Evolutionary conservation across 2,113 vertebrate genomes (phyloP).

Genomic region (Cololabis saira): DNA sequence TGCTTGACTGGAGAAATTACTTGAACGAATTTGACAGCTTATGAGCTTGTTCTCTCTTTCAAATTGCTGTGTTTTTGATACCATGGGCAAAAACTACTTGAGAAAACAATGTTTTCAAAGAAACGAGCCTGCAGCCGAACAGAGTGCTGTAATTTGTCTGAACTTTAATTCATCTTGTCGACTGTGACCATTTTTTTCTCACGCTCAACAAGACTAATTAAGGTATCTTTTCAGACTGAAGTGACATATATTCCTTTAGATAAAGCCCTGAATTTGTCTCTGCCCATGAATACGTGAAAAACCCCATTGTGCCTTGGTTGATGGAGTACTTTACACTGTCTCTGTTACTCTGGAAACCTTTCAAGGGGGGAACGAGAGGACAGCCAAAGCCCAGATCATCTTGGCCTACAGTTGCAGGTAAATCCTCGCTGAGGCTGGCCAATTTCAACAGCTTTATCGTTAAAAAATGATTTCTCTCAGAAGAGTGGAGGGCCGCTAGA

Average conservation of each 20-base stretch:
- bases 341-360: conserved; percentile 79
- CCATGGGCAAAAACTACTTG: conserved; percentile 28
- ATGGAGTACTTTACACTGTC: conserved; percentile 61
- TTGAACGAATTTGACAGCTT: conserved; percentile 34
- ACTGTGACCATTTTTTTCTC: conserved; percentile 60
- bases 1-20: conserved; percentile 26
- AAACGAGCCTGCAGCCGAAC: conserved; percentile 32
- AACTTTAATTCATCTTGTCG: conserved; percentile 62
- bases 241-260: conserved; percentile 69
- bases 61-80: conserved; percentile 26
- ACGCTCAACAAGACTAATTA: conserved; percentile 69
- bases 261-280: conserved; percentile 71
- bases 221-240: conserved; percentile 66
- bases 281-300: conserved; percentile 65
- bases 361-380: conserved; percentile 77
- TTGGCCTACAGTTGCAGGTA: conserved; percentile 76
- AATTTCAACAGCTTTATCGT: conserved; percentile 69
- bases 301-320: conserved; percentile 54
- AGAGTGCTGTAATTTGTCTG: conserved; percentile 57
- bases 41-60: conserved; percentile 19
- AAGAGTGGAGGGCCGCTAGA: conserved; percentile 48
- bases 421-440: conserved; percentile 61
- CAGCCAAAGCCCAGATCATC: conserved; percentile 76
- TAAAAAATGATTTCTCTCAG: conserved; percentile 53
- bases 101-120: conserved; percentile 41